phyloP scores from a whole-genome alignment of 2,113 vertebrate species.

The Ammospiza caudacuta region DNA sequence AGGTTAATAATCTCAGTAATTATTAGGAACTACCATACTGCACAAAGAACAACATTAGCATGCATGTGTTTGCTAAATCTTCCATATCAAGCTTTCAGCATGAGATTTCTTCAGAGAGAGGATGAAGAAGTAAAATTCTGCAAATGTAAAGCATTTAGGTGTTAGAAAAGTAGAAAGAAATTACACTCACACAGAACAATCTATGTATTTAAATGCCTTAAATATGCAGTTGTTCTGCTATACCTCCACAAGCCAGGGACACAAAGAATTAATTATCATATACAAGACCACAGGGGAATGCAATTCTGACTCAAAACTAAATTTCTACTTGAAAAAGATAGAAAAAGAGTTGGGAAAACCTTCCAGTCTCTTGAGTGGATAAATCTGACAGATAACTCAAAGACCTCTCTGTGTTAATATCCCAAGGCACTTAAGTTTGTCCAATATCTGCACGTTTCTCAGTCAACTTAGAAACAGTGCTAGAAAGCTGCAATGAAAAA shows the following conservation, averaged over 20 bases:
- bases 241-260: not conserved
- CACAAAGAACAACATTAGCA: not conserved
- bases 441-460: not conserved
- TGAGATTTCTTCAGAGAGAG: not conserved
- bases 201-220: not conserved
- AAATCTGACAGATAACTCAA: not conserved
- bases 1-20: not conserved
- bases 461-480: not conserved
- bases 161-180: not conserved
- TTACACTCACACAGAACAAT: not conserved
- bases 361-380: not conserved
- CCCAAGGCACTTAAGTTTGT: not conserved
- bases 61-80: not conserved
- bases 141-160: not conserved
- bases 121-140: not conserved
- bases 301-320: not conserved
- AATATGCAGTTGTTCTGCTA: not conserved
- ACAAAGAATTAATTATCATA: not conserved
- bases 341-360: not conserved
- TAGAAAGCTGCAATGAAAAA: not conserved
- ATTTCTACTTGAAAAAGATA: not conserved
- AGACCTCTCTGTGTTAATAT: not conserved
- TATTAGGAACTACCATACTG: not conserved
- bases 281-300: not conserved
- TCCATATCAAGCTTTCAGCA: not conserved